Evolutionary conservation across 2,113 vertebrate genomes (phyloP), one percentile per base, ranked within the genome.

Genomic region (Engystomops pustulosus): DNA sequence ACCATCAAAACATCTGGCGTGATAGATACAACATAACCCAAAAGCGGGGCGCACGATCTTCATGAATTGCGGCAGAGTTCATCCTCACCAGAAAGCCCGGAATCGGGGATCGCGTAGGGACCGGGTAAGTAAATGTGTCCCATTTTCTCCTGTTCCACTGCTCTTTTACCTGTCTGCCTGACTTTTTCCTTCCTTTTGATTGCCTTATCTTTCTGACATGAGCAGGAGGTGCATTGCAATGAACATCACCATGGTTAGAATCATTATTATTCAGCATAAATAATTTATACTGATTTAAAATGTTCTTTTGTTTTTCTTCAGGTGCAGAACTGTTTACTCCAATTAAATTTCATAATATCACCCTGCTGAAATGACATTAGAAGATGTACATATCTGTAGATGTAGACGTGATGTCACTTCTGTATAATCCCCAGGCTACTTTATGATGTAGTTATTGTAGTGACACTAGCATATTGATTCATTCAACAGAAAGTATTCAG

Each of bases 181-280:
- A 3, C 5, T 12, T 36, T n/a, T 23, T 55, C 32, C 20, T n/a
- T 32, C 2, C 6, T 55, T 51, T 17, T 49, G 9, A 25, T 14
- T 8, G 14, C 25, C 44, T 32, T 51, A 74, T 74, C 71, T 74
- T 49, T 49, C 71, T 49, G 71, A 74, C 71, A 51, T 49, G 15
- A 49, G 45, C 27, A 74, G 17, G 71, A 74, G 45, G 25, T 74
- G 27, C 71, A 20, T 49, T 74, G 71, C 45, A 74, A 27, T 49
- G 18, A 3, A 49, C 23, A 10, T 49, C 23, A 6, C 6, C 25
- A 23, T 23, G 14, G 27, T 49, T 32, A 74, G 44, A 74, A 30
- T 14, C 44, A 32, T 51, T 74, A 74, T 49, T 20, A 18, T 32
- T 18, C n/a, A 32, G 45, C 45, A 51, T 30, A 30, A 49, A 74